These are phyloP conservation scores for Campoletis sonorensis DNA, from an alignment of 1,140 invertebrate genomes.

Conservation along the genomic window DNA sequence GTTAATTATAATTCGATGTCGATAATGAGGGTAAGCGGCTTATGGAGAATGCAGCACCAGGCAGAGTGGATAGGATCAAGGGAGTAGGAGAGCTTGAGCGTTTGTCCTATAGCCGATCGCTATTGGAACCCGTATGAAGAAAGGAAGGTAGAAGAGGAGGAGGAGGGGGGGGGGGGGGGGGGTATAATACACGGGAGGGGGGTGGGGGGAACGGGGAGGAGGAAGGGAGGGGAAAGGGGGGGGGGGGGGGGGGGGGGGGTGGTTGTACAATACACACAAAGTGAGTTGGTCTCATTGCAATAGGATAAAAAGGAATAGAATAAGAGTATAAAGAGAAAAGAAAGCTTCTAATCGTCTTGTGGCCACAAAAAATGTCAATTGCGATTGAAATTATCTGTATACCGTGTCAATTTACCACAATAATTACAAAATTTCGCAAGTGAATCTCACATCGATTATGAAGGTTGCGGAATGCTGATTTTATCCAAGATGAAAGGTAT, in stretches of 20 bases:
- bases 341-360: neutral
- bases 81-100: conserved; percentile 1
- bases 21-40: conserved; percentile 68
- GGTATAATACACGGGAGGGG: neutral
- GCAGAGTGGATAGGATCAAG: conserved; percentile 34
- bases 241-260: neutral
- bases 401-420: conserved; percentile 20
- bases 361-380: neutral
- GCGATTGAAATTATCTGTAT: neutral
- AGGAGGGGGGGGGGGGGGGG: too few relatives aligned
- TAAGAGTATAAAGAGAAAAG: neutral
- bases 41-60: conserved; percentile 55
- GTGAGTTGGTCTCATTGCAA: conserved; percentile 3
- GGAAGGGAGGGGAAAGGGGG: neutral
- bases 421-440: conserved; percentile 19
- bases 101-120: conserved; percentile 48
- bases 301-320: neutral
- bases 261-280: neutral
- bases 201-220: neutral
- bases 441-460: neutral
- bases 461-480: neutral
- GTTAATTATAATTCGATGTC: conserved; percentile 68
- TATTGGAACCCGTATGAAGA: neutral
- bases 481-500: neutral
- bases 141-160: too few relatives aligned